Conservation (phyloP, 2,888 invertebrate genomes). For the Diadromus collaris region DNA sequence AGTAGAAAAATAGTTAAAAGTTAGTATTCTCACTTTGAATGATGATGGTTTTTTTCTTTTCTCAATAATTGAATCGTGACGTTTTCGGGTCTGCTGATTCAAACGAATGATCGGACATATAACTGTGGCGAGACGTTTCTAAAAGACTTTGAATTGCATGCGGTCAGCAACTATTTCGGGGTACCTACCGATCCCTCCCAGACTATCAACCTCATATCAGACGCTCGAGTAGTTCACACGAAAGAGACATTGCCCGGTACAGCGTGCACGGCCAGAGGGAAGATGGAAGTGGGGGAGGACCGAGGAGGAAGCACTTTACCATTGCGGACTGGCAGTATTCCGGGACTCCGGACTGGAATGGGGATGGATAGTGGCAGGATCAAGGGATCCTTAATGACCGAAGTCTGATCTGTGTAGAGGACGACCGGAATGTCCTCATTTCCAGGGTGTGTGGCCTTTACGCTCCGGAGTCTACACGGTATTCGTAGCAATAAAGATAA, state of each 20-base stretch:
- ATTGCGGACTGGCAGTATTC: constrained; percentile 60
- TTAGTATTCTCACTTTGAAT: background rate
- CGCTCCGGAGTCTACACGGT: constrained; percentile 70
- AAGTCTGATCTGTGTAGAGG: constrained; percentile 70
- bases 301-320: constrained; percentile 61
- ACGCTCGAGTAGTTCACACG: constrained; percentile 57
- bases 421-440: constrained; percentile 76
- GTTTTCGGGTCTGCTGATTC: background rate
- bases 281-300: constrained; percentile 51
- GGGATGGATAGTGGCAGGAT: constrained; percentile 68
- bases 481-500: constrained; percentile 74
- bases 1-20: background rate
- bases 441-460: constrained; percentile 66
- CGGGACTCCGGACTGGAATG: constrained; percentile 48
- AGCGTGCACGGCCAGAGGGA: constrained; percentile 20
- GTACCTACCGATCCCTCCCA: constrained; percentile 23
- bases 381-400: constrained; percentile 74
- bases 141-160: constrained; percentile 41
- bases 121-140: background rate
- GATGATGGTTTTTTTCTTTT: background rate
- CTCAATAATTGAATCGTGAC: background rate
- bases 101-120: background rate
- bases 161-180: constrained; percentile 37
- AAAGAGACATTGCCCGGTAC: constrained; percentile 46
- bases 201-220: constrained; percentile 55